Conservation (phyloP, 2,113 vertebrate genomes). For the Tapirus terrestris region DNA sequence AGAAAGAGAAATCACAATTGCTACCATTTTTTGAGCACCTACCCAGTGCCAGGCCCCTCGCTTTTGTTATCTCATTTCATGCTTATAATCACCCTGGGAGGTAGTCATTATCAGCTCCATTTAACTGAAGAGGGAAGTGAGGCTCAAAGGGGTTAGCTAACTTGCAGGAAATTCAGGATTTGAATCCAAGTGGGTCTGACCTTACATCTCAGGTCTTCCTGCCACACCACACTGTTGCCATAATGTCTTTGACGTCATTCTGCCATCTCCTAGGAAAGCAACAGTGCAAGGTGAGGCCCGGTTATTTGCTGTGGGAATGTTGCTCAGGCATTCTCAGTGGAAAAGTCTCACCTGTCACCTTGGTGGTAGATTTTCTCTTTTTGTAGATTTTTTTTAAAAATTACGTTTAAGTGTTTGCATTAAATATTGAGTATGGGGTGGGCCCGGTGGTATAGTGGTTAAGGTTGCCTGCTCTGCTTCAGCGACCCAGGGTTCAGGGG, state of each 20-base stretch:
- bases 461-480: too few relatives aligned
- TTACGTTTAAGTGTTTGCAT: not conserved
- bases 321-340: not conserved
- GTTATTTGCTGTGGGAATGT: not conserved
- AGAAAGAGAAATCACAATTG: not conserved
- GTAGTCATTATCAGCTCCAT: not conserved
- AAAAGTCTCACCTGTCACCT: not conserved
- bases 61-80: not conserved
- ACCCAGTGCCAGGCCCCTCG: not conserved
- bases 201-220: not conserved
- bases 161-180: conserved; percentile 23
- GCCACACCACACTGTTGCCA: not conserved
- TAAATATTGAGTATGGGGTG: not conserved
- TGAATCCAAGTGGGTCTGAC: not conserved
- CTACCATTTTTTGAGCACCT: not conserved
- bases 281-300: not conserved
- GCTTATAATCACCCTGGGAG: not conserved
- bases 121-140: not conserved
- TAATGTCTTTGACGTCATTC: not conserved
- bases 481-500: too few relatives aligned
- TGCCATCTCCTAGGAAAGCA: not conserved
- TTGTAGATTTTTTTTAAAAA: not conserved
- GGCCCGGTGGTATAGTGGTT: too few relatives aligned
- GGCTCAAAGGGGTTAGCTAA: not conserved
- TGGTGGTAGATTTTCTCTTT: not conserved